phyloP scores from a whole-genome alignment of 1,140 invertebrate species.

The Hesperophylax magnus region DNA sequence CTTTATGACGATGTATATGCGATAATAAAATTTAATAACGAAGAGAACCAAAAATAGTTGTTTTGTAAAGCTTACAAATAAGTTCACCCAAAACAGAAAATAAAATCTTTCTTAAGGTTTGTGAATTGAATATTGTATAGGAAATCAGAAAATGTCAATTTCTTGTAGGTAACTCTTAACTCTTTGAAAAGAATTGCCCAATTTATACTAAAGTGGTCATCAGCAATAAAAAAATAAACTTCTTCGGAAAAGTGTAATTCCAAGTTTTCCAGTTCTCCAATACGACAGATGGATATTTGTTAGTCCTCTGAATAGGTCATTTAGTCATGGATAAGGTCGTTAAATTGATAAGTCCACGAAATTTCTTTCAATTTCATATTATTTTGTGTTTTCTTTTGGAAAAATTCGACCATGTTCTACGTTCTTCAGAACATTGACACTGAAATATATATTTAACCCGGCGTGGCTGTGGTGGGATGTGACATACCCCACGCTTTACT shows the following conservation, averaged over 20 bases:
- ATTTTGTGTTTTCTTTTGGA: neutral
- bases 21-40: too few relatives aligned
- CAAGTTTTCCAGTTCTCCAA: neutral
- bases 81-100: too few relatives aligned
- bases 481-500: too few relatives aligned
- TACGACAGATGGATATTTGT: neutral
- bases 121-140: too few relatives aligned
- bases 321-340: neutral
- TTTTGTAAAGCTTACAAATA: too few relatives aligned
- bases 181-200: neutral
- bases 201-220: neutral
- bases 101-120: too few relatives aligned
- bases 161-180: too few relatives aligned
- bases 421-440: neutral
- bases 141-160: too few relatives aligned
- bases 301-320: constrained; percentile 1
- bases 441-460: too few relatives aligned
- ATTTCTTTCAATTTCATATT: neutral
- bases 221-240: constrained; percentile 12
- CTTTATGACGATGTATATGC: too few relatives aligned
- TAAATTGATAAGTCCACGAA: neutral
- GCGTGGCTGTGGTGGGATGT: too few relatives aligned
- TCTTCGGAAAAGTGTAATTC: neutral
- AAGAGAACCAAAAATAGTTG: too few relatives aligned
- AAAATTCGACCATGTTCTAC: neutral